Base-by-base conservation (phyloP, 2,888 invertebrate species). In the Calameuta idolon region DNA sequence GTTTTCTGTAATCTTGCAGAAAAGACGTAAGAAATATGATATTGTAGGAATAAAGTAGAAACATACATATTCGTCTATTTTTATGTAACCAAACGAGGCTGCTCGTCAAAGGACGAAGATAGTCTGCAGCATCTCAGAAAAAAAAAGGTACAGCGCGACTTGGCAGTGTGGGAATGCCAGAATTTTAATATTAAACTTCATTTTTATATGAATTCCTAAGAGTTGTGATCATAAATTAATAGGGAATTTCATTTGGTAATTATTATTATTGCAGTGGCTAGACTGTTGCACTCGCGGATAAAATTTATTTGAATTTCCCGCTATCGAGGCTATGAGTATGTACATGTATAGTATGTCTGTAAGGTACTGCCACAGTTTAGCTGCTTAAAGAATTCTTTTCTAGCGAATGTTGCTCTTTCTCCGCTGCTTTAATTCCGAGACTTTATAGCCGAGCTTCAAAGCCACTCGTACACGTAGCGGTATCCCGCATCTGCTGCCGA, bases 11-110 rank as follows among this genome's bases (percentile, higher is more conserved):
- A 23, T 55, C 55, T 23, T 9, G 15, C 23, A 55, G 23, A 23
- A 55, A 23, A 9, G 9, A 15, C 9, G 23, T 23, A 23, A 55
- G 23, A 55, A 55, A 55, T 55, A 55, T 55, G 55, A 23, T 15
- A 23, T 23, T 55, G 55, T 23, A 23, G 55, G 1, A 55, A 55
- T 23, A 55, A 5, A 23, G 23, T 23, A 55, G 55, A 23, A 55
- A 55, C 23, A 86, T 75, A 93, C 90, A 82, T 92, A 92, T 11
- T 93, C 93, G 79, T 93, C 93, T 1, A 91, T 85, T 33, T 92
- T 92, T 1, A 92, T 91, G 81, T 93, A 84, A 82, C 93, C 93
- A 83, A 80, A 84, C 81, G 79, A 81, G 76, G 76, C 71, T 71
- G 34, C 68, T 31, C 71, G 31, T 33, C 12, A 71, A 71, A 33